phyloP scores from a whole-genome alignment of 23 tunicate species.

The Styela plicata region DNA sequence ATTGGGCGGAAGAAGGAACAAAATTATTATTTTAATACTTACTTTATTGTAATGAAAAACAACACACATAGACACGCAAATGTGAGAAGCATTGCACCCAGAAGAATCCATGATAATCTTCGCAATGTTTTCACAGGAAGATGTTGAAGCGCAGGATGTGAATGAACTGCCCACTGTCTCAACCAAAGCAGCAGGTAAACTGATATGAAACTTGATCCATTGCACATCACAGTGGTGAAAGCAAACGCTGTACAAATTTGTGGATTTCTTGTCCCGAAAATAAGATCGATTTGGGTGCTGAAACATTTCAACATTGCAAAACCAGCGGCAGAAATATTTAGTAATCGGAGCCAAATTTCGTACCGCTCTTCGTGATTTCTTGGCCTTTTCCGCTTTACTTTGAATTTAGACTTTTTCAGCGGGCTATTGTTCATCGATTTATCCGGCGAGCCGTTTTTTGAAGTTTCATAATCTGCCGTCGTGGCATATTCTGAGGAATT shows the following conservation, averaged over 20 bases:
- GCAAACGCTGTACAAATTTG: conserved; percentile 7
- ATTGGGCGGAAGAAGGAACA: no score
- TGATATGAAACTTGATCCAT: conserved; percentile 20
- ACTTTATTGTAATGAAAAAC: conserved; percentile 21
- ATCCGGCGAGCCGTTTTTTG: neutral
- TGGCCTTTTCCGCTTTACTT: neutral
- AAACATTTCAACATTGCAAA: conserved; percentile 22
- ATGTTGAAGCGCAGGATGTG: conserved; percentile 24
- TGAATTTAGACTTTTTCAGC: neutral
- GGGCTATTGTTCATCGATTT: neutral
- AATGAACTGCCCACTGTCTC: conserved; percentile 32
- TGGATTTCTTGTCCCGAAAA: neutral
- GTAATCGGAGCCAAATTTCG: conserved; percentile 20
- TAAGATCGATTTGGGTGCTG: conserved; percentile 16
- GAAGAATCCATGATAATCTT: conserved; percentile 13
- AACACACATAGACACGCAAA: conserved; percentile 13
- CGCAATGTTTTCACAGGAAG: conserved; percentile 23
- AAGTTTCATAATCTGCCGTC: neutral
- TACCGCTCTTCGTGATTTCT: conserved; percentile 22
- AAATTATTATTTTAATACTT: no score
- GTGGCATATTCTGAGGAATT: neutral
- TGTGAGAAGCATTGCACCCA: conserved; percentile 2
- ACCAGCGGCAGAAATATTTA: conserved; percentile 3
- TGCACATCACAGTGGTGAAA: neutral
- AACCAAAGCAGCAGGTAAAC: conserved; percentile 20